phyloP scores from a whole-genome alignment of 2,113 vertebrate genomes.

The Felis chaus region DNA sequence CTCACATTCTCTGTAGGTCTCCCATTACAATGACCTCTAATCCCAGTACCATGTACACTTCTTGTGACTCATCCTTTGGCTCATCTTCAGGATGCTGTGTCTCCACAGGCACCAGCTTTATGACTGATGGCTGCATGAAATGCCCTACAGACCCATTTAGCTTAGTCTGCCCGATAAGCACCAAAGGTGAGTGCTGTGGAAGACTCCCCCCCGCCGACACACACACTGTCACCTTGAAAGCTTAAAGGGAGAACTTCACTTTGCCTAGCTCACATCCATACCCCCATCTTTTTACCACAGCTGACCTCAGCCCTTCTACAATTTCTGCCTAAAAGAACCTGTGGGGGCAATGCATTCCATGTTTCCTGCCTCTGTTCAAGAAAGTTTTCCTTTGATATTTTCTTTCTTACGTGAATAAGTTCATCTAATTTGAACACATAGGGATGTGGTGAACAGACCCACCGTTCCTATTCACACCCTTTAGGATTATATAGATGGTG shows the following conservation, averaged over 20 bases:
- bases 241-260: not conserved
- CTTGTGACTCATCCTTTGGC: not conserved
- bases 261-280: not conserved
- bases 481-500: not conserved
- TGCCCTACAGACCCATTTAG: not conserved
- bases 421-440: not conserved
- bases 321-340: not conserved
- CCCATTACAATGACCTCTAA: not conserved
- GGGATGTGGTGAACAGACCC: not conserved
- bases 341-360: not conserved
- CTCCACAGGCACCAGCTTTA: not conserved
- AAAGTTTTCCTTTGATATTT: not conserved
- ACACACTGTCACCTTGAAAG: not conserved
- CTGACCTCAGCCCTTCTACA: not conserved
- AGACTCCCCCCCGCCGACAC: not conserved
- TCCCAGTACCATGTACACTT: not conserved
- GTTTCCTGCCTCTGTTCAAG: not conserved
- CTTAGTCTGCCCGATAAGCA: not conserved
- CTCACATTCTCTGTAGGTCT: not conserved
- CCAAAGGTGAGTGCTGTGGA: not conserved
- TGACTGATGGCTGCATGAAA: not conserved
- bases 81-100: not conserved
- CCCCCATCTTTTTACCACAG: not conserved
- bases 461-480: not conserved
- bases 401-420: not conserved